Conservation (phyloP, 2,113 vertebrate genomes). For the Pelmatolapia mariae region DNA sequence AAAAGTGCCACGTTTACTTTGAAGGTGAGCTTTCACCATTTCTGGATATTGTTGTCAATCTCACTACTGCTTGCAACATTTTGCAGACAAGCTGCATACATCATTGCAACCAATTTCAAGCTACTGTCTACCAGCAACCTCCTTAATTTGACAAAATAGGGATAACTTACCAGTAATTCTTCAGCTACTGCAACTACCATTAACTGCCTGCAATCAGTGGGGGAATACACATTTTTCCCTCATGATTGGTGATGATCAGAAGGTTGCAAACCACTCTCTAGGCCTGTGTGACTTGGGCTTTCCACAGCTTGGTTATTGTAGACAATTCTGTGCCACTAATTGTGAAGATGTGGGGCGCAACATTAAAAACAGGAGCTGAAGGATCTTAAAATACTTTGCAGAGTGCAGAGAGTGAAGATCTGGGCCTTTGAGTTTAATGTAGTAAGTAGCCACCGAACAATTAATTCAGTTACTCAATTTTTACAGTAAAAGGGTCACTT, state of each 20-base stretch:
- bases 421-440: background rate
- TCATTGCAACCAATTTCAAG: background rate
- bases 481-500: background rate
- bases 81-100: accelerated
- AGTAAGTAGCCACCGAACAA: background rate
- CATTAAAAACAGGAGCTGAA: background rate
- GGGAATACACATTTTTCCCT: background rate
- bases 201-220: background rate
- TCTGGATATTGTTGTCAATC: background rate
- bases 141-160: background rate
- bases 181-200: background rate
- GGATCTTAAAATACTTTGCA: background rate
- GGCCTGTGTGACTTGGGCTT: background rate
- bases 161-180: background rate
- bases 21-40: background rate
- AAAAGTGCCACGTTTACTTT: background rate
- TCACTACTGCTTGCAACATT: background rate
- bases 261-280: background rate
- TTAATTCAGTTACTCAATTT: background rate
- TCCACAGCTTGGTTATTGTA: background rate
- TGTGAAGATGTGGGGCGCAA: background rate
- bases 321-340: background rate
- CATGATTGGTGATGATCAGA: background rate
- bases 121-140: background rate
- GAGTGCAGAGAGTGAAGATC: background rate